Evolutionary conservation across 2,113 vertebrate species (phyloP).

Genomic region (Thamnophis sirtalis): DNA sequence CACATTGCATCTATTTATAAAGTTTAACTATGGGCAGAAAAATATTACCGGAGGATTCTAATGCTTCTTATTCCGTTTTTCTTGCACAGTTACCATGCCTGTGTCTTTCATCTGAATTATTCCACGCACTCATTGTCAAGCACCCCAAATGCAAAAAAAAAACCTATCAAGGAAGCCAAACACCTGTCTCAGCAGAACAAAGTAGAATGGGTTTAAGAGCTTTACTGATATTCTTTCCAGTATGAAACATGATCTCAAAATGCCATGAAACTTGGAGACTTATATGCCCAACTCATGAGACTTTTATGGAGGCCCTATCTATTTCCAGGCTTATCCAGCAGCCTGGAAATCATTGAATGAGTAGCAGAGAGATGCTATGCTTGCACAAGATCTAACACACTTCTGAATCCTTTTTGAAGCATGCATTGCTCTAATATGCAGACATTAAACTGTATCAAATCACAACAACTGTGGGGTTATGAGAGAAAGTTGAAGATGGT

Average conservation of each 20-base stretch:
- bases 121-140: background rate
- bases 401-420: background rate
- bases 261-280: background rate
- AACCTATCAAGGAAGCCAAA: background rate
- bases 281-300: background rate
- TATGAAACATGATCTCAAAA: background rate
- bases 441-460: background rate
- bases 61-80: background rate
- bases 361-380: background rate
- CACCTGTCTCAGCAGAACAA: background rate
- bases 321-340: background rate
- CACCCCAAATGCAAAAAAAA: background rate
- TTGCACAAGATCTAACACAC: background rate
- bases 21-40: conserved; percentile 5
- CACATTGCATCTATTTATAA: conserved; percentile 12
- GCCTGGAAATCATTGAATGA: background rate
- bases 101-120: background rate
- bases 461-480: background rate
- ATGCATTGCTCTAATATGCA: background rate
- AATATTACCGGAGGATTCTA: background rate
- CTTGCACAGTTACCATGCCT: background rate
- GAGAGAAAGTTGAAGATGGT: background rate
- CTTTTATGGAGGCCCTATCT: background rate
- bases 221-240: background rate
- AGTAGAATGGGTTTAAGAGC: background rate